These are phyloP conservation scores for Parapsyche elsis DNA, from an alignment of 1,140 invertebrate genomes.

Conservation along the genomic window DNA sequence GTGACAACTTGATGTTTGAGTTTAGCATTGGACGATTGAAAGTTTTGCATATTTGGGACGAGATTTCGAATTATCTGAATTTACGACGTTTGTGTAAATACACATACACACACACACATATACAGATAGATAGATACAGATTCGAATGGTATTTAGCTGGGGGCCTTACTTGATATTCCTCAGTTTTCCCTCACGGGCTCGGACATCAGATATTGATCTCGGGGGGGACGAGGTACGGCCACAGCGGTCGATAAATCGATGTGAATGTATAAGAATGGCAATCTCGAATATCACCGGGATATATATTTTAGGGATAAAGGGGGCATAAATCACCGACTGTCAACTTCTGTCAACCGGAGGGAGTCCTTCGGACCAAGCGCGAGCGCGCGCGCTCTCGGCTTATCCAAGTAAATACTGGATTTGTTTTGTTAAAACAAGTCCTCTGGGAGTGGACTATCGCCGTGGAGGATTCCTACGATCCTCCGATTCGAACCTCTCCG, in stretches of 20 bases:
- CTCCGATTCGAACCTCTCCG: neutral
- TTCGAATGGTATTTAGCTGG: slow-evolving; percentile 21
- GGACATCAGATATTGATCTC: slow-evolving; percentile 51
- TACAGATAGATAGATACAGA: slow-evolving; percentile 27
- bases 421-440: slow-evolving; percentile 47
- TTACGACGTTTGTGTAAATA: slow-evolving; percentile 20
- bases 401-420: slow-evolving; percentile 38
- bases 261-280: slow-evolving; percentile 51
- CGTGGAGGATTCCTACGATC: slow-evolving; percentile 4
- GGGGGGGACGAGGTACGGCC: slow-evolving; percentile 42
- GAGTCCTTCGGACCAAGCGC: slow-evolving; percentile 29
- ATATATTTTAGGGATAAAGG: slow-evolving; percentile 56
- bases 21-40: no score
- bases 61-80: slow-evolving; percentile 5
- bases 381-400: neutral
- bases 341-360: slow-evolving; percentile 54
- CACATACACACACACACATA: no score
- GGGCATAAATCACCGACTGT: slow-evolving; percentile 53
- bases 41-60: neutral
- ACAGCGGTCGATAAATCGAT: slow-evolving; percentile 52
- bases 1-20: no score
- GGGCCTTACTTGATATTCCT: slow-evolving; percentile 18
- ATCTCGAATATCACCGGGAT: slow-evolving; percentile 53
- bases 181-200: neutral
- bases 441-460: neutral